Percentiles rank a stretch among this genome's conserved stretches.
phyloP scores from a whole-genome alignment of 1,140 invertebrate genomes.

The Aphelenchoides fujianensis region DNA sequence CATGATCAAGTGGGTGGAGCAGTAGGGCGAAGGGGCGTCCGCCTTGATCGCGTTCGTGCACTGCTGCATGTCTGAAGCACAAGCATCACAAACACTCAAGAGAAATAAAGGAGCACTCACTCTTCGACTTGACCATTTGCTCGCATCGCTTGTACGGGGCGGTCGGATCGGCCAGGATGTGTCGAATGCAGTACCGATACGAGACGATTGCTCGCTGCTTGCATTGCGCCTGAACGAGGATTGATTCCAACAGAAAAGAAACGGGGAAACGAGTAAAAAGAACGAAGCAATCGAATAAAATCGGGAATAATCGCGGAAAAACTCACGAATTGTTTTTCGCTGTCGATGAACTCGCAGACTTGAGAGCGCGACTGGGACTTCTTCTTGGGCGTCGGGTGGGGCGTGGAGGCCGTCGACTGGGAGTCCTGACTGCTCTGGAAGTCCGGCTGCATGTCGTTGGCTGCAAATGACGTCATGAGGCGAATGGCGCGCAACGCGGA shows the following conservation, averaged over 20 bases:
- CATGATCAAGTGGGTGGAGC: slow-evolving; percentile 46
- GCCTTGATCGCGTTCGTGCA: slow-evolving; percentile 44
- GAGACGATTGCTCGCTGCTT: slow-evolving; percentile 43
- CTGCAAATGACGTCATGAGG: slow-evolving; percentile 1
- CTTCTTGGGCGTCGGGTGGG: slow-evolving; percentile 1
- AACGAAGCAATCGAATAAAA: too few species aligned
- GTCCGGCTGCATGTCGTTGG: neutral
- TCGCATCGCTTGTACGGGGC: slow-evolving; percentile 48
- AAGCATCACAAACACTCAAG: neutral
- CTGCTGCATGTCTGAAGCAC: neutral
- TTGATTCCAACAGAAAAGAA: neutral
- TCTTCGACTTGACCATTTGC: slow-evolving; percentile 40
- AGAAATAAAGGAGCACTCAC: slow-evolving; percentile 17
- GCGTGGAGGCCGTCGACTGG: neutral
- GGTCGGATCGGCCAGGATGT: slow-evolving; percentile 39
- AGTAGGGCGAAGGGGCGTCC: slow-evolving; percentile 36
- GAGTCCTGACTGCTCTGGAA: neutral
- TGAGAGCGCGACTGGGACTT: slow-evolving; percentile 21
- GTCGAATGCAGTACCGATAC: slow-evolving; percentile 42
- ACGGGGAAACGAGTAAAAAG: neutral
- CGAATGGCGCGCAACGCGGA: neutral
- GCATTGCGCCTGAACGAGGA: slow-evolving; percentile 25
- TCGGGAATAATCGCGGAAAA: too few species aligned
- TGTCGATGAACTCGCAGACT: slow-evolving; percentile 25
- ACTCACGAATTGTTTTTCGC: neutral